phyloP scores from a whole-genome alignment of 2,797 vertebrate species.

The Enteromius mattozi region DNA sequence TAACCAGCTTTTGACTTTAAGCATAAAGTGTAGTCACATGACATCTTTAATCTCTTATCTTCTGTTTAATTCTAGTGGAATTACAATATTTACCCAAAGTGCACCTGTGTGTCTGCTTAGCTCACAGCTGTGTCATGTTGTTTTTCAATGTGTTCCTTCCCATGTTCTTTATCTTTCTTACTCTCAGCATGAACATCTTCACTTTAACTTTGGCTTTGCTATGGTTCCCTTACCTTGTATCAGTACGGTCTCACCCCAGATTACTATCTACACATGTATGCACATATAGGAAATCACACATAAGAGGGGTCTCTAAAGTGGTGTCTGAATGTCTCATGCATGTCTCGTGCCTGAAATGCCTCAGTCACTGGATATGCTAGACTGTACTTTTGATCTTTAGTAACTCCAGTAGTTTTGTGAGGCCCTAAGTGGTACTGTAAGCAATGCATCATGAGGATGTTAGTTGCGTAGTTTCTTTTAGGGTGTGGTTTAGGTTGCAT shows the following conservation, averaged over 20 bases:
- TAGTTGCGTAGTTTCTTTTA: neutral
- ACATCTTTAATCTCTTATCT: neutral
- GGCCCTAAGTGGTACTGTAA: conserved; percentile 2
- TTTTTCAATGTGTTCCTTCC: conserved; percentile 7
- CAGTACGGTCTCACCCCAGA: neutral
- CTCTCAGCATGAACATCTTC: conserved; percentile 1
- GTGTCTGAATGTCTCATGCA: neutral
- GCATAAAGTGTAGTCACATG: conserved; percentile 22
- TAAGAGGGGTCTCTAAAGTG: neutral
- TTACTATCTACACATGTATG: neutral
- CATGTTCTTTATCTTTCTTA: conserved; percentile 8
- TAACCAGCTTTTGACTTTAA: conserved; percentile 19
- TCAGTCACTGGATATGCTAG: neutral
- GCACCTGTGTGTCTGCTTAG: conserved; percentile 16
- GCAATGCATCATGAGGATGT: neutral
- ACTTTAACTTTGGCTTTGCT: neutral
- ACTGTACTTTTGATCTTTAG: conserved; percentile 17
- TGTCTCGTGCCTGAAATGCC: neutral
- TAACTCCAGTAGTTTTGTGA: conserved; percentile 8
- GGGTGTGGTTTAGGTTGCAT: neutral
- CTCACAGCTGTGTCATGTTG: conserved; percentile 23
- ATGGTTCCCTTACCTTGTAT: neutral
- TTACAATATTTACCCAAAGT: conserved; percentile 19
- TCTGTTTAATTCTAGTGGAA: conserved; percentile 32
- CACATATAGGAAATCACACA: neutral